Conservation (phyloP, 1,140 invertebrate species). For the Octopus sinensis region DNA sequence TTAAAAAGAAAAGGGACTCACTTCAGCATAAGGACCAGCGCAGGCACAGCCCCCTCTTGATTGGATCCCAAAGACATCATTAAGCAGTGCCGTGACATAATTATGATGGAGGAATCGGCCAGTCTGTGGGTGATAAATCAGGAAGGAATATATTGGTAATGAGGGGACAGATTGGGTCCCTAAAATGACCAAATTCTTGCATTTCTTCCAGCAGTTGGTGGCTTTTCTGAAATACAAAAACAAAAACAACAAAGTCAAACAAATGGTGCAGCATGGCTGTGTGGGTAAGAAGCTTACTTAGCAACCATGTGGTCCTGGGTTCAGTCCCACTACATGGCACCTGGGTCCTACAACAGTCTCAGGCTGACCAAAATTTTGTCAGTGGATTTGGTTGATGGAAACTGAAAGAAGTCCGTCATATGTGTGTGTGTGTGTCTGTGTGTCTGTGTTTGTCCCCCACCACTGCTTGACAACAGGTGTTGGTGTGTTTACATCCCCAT, state of each 20-base stretch:
- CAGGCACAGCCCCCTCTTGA: constrained; percentile 81
- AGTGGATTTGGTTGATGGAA: too few relatives aligned
- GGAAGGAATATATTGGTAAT: constrained; percentile 81
- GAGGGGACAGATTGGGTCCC: constrained; percentile 69
- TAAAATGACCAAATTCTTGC: constrained; percentile 73
- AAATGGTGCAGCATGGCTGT: too few relatives aligned
- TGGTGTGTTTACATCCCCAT: too few relatives aligned
- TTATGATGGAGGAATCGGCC: constrained; percentile 81
- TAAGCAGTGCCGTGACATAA: constrained; percentile 81
- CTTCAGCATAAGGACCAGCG: constrained; percentile 74
- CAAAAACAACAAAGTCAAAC: background rate
- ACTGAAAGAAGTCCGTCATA: too few relatives aligned
- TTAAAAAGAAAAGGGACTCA: constrained; percentile 19
- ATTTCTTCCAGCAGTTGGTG: constrained; percentile 30
- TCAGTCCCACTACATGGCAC: too few relatives aligned
- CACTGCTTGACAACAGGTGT: too few relatives aligned
- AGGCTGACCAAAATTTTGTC: too few relatives aligned
- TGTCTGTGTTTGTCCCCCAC: too few relatives aligned
- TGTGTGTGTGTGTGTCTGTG: too few relatives aligned
- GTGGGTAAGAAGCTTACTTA: too few relatives aligned
- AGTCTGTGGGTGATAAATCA: constrained; percentile 72
- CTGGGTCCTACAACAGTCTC: too few relatives aligned
- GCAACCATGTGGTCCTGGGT: too few relatives aligned
- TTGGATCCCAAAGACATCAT: constrained; percentile 90
- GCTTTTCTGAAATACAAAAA: constrained; percentile 25